Evolutionary conservation across 2,888 invertebrate species (phyloP).

Genomic region (Parnassius mnemosyne): DNA sequence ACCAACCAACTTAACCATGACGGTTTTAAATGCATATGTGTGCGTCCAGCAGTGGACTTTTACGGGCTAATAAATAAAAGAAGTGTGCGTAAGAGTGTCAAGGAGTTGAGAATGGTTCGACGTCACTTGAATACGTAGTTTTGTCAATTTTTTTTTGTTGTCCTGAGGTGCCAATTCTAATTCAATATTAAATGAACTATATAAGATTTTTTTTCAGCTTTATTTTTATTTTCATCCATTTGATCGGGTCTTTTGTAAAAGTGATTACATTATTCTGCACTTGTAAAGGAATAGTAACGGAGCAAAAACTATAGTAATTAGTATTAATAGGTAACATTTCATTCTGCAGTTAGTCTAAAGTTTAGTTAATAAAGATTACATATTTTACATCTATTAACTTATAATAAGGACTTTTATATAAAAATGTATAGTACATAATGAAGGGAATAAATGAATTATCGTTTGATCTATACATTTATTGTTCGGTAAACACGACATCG

Average conservation of each 20-base stretch:
- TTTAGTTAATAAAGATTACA: slow-evolving; percentile 2
- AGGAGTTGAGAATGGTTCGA: too few relatives aligned
- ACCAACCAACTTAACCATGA: too few relatives aligned
- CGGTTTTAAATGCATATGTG: too few relatives aligned
- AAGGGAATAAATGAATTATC: not conserved
- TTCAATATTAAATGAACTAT: not conserved
- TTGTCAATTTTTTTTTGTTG: too few relatives aligned
- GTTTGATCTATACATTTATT: slow-evolving; percentile 6
- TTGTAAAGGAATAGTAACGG: not conserved
- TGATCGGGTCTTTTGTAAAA: not conserved
- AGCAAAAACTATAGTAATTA: slow-evolving; percentile 1
- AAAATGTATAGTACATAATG: not conserved
- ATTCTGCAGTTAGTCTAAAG: slow-evolving; percentile 10
- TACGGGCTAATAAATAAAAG: too few relatives aligned
- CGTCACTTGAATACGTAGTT: too few relatives aligned
- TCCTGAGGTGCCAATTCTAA: too few relatives aligned
- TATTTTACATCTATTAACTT: slow-evolving; percentile 11
- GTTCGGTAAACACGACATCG: slow-evolving; percentile 1
- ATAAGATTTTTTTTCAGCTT: not conserved
- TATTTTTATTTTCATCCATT: slow-evolving; percentile 1
- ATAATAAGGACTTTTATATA: slow-evolving; percentile 1
- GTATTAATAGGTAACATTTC: slow-evolving; percentile 22
- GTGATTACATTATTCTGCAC: slow-evolving; percentile 3
- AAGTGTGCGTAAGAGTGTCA: too few relatives aligned
- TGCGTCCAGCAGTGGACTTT: too few relatives aligned